These are phyloP conservation scores for Aegithalos caudatus DNA, from an alignment of 2,113 vertebrate genomes.

Conservation along the genomic window DNA sequence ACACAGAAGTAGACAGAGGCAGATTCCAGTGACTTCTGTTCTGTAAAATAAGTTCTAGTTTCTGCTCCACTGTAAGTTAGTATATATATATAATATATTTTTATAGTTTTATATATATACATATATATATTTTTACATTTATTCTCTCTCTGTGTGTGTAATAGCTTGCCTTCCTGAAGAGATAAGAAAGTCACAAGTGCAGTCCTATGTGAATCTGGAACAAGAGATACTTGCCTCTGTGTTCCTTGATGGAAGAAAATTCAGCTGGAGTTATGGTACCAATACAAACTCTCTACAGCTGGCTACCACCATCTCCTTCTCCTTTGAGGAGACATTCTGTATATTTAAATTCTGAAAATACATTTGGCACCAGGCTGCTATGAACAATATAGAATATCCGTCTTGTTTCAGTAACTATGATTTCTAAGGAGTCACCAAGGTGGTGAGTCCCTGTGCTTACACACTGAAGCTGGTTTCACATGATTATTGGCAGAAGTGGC, in stretches of 20 bases:
- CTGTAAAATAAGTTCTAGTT: not conserved
- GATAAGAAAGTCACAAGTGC: not conserved
- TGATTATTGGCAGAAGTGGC: constrained; percentile 20
- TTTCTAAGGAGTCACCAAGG: not conserved
- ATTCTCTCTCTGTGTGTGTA: not conserved
- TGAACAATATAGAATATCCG: not conserved
- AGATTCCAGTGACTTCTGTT: not conserved
- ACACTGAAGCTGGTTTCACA: not conserved
- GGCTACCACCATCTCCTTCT: not conserved
- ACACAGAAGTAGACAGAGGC: not conserved
- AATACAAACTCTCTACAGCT: not conserved
- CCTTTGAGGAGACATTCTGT: not conserved
- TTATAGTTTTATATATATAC: not conserved
- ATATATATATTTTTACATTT: not conserved
- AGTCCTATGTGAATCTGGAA: not conserved
- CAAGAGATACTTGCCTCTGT: not conserved
- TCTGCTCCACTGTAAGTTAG: not conserved
- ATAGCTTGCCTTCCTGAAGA: not conserved
- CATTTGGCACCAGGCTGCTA: not conserved
- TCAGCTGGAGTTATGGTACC: not conserved
- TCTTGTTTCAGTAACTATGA: not conserved
- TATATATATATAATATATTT: too few species aligned
- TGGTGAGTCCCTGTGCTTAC: not conserved
- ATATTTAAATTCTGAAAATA: not conserved
- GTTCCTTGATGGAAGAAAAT: not conserved